Conservation (phyloP, 2,113 vertebrate species). For the Conger conger region DNA sequence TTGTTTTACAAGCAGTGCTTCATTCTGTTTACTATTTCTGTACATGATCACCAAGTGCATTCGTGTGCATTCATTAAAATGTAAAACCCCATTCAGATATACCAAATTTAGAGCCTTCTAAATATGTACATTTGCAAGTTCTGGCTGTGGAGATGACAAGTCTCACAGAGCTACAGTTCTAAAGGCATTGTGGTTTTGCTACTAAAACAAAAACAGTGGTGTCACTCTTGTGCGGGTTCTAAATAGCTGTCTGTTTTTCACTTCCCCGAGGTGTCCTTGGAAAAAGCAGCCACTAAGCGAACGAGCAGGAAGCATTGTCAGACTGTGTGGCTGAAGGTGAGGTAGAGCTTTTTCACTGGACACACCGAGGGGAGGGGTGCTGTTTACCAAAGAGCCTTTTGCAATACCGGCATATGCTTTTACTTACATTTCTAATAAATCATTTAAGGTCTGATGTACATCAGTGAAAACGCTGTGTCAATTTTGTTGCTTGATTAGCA, state of each 20-base stretch:
- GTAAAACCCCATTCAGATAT: background rate
- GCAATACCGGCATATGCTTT: conserved; percentile 49
- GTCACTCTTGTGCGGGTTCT: background rate
- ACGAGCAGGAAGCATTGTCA: background rate
- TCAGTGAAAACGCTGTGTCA: conserved; percentile 52
- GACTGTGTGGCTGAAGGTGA: background rate
- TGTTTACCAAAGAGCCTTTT: conserved; percentile 61
- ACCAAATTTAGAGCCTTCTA: too few species aligned
- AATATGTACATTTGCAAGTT: too few species aligned
- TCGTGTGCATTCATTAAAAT: background rate
- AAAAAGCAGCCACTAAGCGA: background rate
- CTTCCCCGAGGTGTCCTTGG: background rate
- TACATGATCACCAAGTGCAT: background rate
- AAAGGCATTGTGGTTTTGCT: background rate
- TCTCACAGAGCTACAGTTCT: too few species aligned
- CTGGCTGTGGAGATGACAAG: too few species aligned
- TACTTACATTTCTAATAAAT: conserved; percentile 61
- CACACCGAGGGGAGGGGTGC: conserved; percentile 44
- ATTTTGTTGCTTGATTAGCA: conserved; percentile 63
- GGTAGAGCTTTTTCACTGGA: conserved; percentile 47
- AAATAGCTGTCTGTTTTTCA: conserved; percentile 1
- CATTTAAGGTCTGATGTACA: conserved; percentile 52
- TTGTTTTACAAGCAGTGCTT: background rate
- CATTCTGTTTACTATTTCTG: background rate
- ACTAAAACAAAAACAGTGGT: background rate